Conservation (phyloP, 2,797 vertebrate species). For the Cercopithecus hamlyni region DNA sequence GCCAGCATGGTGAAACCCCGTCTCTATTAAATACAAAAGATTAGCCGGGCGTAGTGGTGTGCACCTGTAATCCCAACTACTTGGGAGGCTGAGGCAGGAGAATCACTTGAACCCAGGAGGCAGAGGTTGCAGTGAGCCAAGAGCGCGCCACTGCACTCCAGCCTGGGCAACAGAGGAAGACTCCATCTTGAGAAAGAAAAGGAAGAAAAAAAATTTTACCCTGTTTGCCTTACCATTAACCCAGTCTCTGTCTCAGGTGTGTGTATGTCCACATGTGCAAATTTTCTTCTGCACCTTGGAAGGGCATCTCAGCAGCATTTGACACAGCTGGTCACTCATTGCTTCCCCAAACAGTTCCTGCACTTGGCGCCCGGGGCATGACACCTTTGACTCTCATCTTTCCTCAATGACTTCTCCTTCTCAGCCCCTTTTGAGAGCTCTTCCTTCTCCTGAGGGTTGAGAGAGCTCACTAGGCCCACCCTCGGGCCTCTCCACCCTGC, state of each 20-base stretch:
- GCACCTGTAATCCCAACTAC: too few relatives aligned
- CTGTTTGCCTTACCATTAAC: background rate
- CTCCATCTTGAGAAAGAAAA: too few relatives aligned
- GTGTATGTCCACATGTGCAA: rapidly evolving
- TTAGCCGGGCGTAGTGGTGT: too few relatives aligned
- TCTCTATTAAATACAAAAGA: too few relatives aligned
- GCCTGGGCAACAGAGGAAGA: too few relatives aligned
- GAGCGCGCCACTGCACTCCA: too few relatives aligned
- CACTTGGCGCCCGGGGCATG: background rate
- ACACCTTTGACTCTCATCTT: background rate
- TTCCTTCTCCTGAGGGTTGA: background rate
- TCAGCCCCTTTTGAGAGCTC: background rate
- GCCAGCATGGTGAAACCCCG: too few relatives aligned
- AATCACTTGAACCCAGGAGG: too few relatives aligned
- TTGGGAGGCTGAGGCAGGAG: too few relatives aligned
- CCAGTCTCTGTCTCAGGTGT: background rate
- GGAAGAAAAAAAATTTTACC: background rate
- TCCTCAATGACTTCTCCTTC: background rate
- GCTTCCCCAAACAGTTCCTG: background rate
- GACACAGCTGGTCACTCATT: background rate
- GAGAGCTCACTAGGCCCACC: background rate
- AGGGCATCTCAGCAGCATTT: background rate
- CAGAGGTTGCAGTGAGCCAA: too few relatives aligned
- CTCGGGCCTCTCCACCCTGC: too few relatives aligned
- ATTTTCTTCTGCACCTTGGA: background rate